Conservation (phyloP, 2,888 invertebrate species). For the Dexiosoma caninum region DNA sequence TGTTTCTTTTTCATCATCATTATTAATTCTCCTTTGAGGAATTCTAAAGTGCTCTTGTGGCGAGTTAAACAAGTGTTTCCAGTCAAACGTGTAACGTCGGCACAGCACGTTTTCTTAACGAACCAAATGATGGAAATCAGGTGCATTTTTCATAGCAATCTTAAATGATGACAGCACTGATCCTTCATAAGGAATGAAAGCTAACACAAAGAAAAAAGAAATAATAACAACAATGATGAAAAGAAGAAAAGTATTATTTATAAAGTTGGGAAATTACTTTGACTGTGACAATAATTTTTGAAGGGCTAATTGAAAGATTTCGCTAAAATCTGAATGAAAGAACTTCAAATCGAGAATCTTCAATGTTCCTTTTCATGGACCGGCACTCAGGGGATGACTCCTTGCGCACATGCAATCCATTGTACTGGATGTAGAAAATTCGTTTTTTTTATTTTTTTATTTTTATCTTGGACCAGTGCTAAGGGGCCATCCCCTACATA, state of each 20-base stretch:
- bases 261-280: not conserved
- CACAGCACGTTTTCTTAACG: not conserved
- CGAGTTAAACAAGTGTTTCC: constrained; percentile 16
- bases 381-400: too few species aligned
- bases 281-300: too few species aligned
- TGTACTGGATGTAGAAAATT: too few species aligned
- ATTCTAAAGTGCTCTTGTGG: not conserved
- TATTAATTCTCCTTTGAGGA: not conserved
- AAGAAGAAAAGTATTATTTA: not conserved
- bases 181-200: not conserved
- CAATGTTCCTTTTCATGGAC: too few species aligned
- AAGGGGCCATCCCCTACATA: too few species aligned
- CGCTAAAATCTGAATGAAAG: too few species aligned
- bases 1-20: not conserved
- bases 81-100: not conserved
- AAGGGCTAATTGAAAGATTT: too few species aligned
- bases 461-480: too few species aligned
- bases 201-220: not conserved
- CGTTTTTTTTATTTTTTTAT: too few species aligned
- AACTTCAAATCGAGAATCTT: too few species aligned
- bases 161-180: not conserved
- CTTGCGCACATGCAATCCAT: too few species aligned
- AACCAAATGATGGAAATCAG: not conserved
- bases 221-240: too few species aligned
- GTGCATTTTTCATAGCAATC: not conserved